Evolutionary conservation across 2,113 vertebrate genomes (phyloP).

Genomic region (Forbesichthys papilliferus): DNA sequence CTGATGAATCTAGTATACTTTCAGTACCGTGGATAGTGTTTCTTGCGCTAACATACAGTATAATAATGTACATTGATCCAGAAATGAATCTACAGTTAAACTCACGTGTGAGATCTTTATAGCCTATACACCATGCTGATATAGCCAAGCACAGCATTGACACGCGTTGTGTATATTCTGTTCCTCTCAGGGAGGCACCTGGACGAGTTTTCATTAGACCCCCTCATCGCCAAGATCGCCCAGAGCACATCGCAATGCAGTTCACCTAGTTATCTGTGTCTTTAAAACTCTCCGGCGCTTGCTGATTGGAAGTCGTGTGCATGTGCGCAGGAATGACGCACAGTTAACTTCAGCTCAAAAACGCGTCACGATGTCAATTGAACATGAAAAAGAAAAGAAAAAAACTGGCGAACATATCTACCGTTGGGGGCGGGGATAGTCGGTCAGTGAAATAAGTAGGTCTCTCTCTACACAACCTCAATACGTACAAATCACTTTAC

Average conservation of each 20-base stretch:
- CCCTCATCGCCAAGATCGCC: slow-evolving; percentile 19
- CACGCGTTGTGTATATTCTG: slow-evolving; percentile 51
- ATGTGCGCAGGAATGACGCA: slow-evolving; percentile 84
- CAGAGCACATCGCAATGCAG: slow-evolving; percentile 67
- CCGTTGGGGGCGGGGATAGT: slow-evolving; percentile 12
- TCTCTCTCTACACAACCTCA: neutral
- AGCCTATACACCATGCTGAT: neutral
- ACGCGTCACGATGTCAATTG: slow-evolving; percentile 77
- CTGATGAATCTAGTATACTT: neutral
- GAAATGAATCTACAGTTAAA: too few relatives aligned
- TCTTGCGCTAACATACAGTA: too few relatives aligned
- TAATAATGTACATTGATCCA: too few relatives aligned
- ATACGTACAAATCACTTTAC: neutral
- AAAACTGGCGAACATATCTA: slow-evolving; percentile 14
- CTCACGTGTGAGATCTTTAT: neutral
- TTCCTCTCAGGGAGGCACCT: slow-evolving; percentile 53
- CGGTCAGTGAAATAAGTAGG: slow-evolving; percentile 18
- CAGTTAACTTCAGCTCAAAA: slow-evolving; percentile 72
- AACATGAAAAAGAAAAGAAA: slow-evolving; percentile 33
- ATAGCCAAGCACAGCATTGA: neutral
- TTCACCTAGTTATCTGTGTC: slow-evolving; percentile 58
- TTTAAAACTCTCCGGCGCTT: slow-evolving; percentile 68
- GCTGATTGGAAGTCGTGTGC: slow-evolving; percentile 70
- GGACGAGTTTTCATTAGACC: slow-evolving; percentile 55
- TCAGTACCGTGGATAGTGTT: slow-evolving; percentile 66